These are phyloP conservation scores for Pristionchus japonicus DNA, from an alignment of 2,888 invertebrate genomes.

Conservation along the genomic window DNA sequence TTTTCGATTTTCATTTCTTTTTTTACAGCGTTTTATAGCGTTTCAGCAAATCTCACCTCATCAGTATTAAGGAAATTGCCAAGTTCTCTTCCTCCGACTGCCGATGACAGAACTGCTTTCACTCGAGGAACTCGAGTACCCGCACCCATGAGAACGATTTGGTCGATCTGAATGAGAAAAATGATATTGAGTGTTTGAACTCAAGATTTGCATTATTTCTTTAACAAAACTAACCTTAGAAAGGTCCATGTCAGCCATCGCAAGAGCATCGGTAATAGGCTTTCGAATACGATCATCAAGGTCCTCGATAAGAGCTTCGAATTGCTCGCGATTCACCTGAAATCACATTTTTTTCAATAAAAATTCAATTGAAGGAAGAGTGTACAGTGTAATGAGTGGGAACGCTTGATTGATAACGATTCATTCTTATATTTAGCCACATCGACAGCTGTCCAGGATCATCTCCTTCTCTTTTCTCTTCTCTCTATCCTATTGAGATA, in stretches of 20 bases:
- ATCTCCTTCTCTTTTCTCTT: no score
- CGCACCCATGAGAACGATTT: slow-evolving; percentile 90
- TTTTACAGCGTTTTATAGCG: not conserved
- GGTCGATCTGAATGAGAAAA: slow-evolving; percentile 77
- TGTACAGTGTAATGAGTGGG: not conserved
- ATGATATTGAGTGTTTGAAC: not conserved
- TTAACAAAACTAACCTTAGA: slow-evolving; percentile 47
- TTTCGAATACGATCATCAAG: slow-evolving; percentile 84
- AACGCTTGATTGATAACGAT: not conserved
- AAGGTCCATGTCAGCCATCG: slow-evolving; percentile 82
- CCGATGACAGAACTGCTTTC: slow-evolving; percentile 55
- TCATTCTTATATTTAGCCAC: no score
- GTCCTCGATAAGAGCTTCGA: slow-evolving; percentile 88
- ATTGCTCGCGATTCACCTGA: slow-evolving; percentile 84
- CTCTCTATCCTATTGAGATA: no score
- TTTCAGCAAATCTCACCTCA: slow-evolving; percentile 79
- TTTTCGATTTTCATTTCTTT: not conserved
- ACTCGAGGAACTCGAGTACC: slow-evolving; percentile 85
- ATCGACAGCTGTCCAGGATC: no score
- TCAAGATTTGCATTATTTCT: not conserved
- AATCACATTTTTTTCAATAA: slow-evolving; percentile 66
- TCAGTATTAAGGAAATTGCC: slow-evolving; percentile 95
- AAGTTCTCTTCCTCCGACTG: slow-evolving; percentile 79
- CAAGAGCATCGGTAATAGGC: slow-evolving; percentile 87
- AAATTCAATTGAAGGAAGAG: not conserved